phyloP scores from a whole-genome alignment of 2,797 vertebrate species.

The Gymnoscopelus microlampas region DNA sequence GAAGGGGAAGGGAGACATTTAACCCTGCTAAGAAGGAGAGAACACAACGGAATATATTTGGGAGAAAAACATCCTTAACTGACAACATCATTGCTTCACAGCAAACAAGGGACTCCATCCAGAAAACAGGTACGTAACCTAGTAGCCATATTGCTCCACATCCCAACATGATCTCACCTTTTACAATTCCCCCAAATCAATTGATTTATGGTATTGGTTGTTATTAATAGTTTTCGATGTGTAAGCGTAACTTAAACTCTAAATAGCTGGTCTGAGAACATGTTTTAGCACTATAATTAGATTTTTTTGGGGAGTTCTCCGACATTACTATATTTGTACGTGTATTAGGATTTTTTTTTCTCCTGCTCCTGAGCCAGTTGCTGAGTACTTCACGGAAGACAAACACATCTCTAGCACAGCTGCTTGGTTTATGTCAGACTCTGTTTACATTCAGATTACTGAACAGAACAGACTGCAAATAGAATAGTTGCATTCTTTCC shows the following conservation, averaged over 20 bases:
- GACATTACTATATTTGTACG: slow-evolving; percentile 78
- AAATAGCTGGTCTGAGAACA: slow-evolving; percentile 21
- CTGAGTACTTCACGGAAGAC: slow-evolving; percentile 35
- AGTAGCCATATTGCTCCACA: neutral
- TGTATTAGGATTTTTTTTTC: slow-evolving; percentile 48
- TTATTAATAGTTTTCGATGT: slow-evolving; percentile 1
- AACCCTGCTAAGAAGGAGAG: slow-evolving; percentile 2
- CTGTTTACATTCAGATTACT: slow-evolving; percentile 55
- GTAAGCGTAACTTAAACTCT: neutral
- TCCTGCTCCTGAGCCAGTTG: slow-evolving; percentile 32
- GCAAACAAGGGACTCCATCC: slow-evolving; percentile 11
- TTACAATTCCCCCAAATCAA: neutral
- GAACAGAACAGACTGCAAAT: neutral
- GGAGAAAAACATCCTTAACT: neutral
- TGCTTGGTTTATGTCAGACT: slow-evolving; percentile 43
- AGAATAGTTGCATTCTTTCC: neutral
- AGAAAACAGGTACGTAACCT: slow-evolving; percentile 62
- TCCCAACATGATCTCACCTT: neutral
- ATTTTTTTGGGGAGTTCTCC: slow-evolving; percentile 32
- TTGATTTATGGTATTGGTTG: neutral
- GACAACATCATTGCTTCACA: neutral
- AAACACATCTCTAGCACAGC: slow-evolving; percentile 41
- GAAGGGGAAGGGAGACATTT: neutral
- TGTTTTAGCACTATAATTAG: slow-evolving; percentile 62
- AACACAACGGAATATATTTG: neutral